phyloP scores from a whole-genome alignment of 1,140 invertebrate genomes.

The Orussus abietinus region DNA sequence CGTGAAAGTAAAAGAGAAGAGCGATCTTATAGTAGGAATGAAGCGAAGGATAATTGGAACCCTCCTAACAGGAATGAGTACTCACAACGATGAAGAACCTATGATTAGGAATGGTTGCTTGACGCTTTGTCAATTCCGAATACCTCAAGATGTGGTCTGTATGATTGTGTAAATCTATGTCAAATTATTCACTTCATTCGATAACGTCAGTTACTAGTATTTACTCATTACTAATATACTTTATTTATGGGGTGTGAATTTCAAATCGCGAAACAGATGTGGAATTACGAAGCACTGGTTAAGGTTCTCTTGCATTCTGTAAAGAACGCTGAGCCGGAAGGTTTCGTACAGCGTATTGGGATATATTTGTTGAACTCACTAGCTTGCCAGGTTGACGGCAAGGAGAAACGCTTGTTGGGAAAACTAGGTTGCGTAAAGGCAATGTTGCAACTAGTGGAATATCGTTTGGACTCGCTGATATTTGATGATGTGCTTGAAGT shows the following conservation, averaged over 20 bases:
- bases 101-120: slow-evolving; percentile 96
- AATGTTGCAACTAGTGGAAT: slow-evolving; percentile 81
- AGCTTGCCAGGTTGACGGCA: slow-evolving; percentile 92
- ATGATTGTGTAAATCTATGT: too few relatives aligned
- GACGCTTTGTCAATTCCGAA: slow-evolving; percentile 90
- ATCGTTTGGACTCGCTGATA: slow-evolving; percentile 65
- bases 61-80: slow-evolving; percentile 83
- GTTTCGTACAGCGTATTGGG: slow-evolving; percentile 90
- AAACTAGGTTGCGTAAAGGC: slow-evolving; percentile 83
- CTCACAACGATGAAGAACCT: slow-evolving; percentile 76
- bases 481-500: slow-evolving; percentile 97
- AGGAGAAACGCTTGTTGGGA: slow-evolving; percentile 86
- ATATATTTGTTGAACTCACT: slow-evolving; percentile 93
- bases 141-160: slow-evolving; percentile 91
- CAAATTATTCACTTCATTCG: too few relatives aligned
- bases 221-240: too few relatives aligned
- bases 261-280: too few relatives aligned
- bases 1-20: slow-evolving; percentile 78
- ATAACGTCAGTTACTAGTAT: too few relatives aligned
- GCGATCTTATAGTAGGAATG: slow-evolving; percentile 61
- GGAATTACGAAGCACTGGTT: slow-evolving; percentile 86
- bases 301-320: slow-evolving; percentile 81
- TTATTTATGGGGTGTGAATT: too few relatives aligned
- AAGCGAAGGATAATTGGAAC: slow-evolving; percentile 77
- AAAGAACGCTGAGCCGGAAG: slow-evolving; percentile 74